A percentile compares a stretch with the other conserved stretches of the same genome.
Conservation (phyloP, 30 jellyfish, hydroid and myxozoan species). For the Cassiopea andromeda region DNA sequence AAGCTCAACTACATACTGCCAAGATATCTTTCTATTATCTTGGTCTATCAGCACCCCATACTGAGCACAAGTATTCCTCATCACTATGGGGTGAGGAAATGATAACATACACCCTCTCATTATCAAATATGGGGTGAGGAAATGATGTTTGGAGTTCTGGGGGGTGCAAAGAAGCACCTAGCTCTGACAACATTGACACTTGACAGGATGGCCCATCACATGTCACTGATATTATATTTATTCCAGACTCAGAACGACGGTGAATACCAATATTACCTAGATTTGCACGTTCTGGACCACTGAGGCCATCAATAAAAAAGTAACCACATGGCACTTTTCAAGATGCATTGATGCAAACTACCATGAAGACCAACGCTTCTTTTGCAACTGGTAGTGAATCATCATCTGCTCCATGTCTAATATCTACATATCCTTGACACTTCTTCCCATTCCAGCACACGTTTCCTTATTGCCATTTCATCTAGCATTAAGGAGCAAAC, state of each 20-base stretch:
- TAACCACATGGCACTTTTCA: slow-evolving; percentile 73
- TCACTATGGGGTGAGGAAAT: slow-evolving; percentile 78
- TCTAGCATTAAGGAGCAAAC: slow-evolving; percentile 57
- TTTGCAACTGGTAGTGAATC: slow-evolving; percentile 55
- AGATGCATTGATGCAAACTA: slow-evolving; percentile 45
- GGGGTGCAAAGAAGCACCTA: slow-evolving; percentile 65
- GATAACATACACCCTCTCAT: slow-evolving; percentile 42
- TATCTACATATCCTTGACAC: slow-evolving; percentile 49
- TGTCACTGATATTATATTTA: slow-evolving; percentile 24
- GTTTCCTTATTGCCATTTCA: slow-evolving; percentile 73
- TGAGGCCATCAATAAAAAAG: slow-evolving; percentile 61
- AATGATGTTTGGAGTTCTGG: slow-evolving; percentile 24
- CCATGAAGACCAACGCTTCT: slow-evolving; percentile 67
- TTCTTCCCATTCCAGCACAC: slow-evolving; percentile 52
- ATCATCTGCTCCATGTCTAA: slow-evolving; percentile 44
- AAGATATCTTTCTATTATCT: no score
- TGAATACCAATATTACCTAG: slow-evolving; percentile 41
- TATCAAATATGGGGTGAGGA: slow-evolving; percentile 50
- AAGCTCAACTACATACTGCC: no score
- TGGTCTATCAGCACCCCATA: neutral
- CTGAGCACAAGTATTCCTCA: slow-evolving; percentile 12
- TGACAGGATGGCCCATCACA: slow-evolving; percentile 71
- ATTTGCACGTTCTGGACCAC: slow-evolving; percentile 65
- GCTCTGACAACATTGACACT: slow-evolving; percentile 47
- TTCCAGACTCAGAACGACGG: slow-evolving; percentile 43